Evolutionary conservation across 2,797 vertebrate genomes (phyloP).

Genomic region (Cynopterus sphinx): DNA sequence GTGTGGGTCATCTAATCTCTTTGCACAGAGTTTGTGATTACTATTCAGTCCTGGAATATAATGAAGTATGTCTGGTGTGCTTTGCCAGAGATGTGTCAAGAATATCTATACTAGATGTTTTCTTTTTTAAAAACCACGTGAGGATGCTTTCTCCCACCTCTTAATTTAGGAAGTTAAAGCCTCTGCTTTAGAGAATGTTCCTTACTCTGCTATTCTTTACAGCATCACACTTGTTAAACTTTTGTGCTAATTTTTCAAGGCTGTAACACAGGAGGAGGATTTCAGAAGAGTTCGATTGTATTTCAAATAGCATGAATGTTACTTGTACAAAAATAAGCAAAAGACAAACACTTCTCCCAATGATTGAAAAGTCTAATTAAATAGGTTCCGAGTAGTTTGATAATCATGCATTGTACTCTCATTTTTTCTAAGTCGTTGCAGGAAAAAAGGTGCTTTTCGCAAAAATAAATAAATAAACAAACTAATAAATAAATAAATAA

Average conservation of each 20-base stretch:
- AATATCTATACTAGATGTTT: not conserved
- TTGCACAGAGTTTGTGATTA: not conserved
- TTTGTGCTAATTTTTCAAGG: not conserved
- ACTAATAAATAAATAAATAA: too few species aligned
- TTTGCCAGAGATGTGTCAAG: not conserved
- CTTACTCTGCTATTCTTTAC: not conserved
- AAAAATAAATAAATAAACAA: too few species aligned
- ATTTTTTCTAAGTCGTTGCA: not conserved
- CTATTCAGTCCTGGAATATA: not conserved
- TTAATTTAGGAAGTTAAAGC: slow-evolving; percentile 30
- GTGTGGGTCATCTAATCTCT: not conserved
- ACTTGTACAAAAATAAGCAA: slow-evolving; percentile 27
- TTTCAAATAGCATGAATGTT: slow-evolving; percentile 1
- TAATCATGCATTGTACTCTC: not conserved
- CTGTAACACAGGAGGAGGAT: not conserved
- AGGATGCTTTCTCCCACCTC: not conserved
- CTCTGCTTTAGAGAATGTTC: not conserved
- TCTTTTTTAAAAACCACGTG: not conserved
- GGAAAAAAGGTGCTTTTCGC: not conserved
- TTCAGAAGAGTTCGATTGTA: not conserved
- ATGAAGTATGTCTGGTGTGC: not conserved
- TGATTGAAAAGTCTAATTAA: not conserved
- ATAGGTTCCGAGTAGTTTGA: not conserved
- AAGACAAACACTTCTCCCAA: not conserved
- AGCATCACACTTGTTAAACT: not conserved